Conservation (phyloP, 2,888 invertebrate genomes). For the Sphaeridia pumilis region DNA sequence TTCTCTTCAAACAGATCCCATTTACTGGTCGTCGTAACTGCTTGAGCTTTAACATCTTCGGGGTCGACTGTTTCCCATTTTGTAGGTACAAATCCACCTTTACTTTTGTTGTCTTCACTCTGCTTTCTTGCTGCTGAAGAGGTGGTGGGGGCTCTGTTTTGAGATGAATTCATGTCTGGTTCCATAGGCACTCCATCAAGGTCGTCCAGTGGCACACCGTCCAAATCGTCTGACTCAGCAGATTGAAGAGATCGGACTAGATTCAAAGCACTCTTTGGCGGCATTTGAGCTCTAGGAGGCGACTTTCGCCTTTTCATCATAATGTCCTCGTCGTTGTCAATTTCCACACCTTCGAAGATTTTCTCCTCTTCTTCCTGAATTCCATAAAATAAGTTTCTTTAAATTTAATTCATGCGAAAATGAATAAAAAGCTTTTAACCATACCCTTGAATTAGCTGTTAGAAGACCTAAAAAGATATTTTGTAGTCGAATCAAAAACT, state of each 20-base stretch:
- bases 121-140: background rate
- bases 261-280: slow-evolving; percentile 31
- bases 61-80: slow-evolving; percentile 97
- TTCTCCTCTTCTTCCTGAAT: slow-evolving; percentile 26
- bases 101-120: slow-evolving; percentile 37
- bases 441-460: slow-evolving; percentile 27
- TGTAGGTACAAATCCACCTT: slow-evolving; percentile 72
- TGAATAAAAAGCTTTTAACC: slow-evolving; percentile 1
- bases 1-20: slow-evolving; percentile 64
- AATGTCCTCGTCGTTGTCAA: slow-evolving; percentile 40
- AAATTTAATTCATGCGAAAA: no score
- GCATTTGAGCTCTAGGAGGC: slow-evolving; percentile 31
- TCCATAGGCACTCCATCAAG: slow-evolving; percentile 57
- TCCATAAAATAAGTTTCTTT: background rate
- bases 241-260: slow-evolving; percentile 30
- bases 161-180: slow-evolving; percentile 37
- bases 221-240: slow-evolving; percentile 47
- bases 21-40: slow-evolving; percentile 68
- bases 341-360: slow-evolving; percentile 31
- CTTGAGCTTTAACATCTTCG: slow-evolving; percentile 63
- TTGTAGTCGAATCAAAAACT: slow-evolving; percentile 74
- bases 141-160: background rate
- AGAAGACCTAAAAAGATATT: slow-evolving; percentile 75
- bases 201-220: slow-evolving; percentile 54
- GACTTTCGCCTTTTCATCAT: slow-evolving; percentile 22